Evolutionary conservation across 2,113 vertebrate species (phyloP).

Genomic region (Megaleporinus macrocephalus): DNA sequence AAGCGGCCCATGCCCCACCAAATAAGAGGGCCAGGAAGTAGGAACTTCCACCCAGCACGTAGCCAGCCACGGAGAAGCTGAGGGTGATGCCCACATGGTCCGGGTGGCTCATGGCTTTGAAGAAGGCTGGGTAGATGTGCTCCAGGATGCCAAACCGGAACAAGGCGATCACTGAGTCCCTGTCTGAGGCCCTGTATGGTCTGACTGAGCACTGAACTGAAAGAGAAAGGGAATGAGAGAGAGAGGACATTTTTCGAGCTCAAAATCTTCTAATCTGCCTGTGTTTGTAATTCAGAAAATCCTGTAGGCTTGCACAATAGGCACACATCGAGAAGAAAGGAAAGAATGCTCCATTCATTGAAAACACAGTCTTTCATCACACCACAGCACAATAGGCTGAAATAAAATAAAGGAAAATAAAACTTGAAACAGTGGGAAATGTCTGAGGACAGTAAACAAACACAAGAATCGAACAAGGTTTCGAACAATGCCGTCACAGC

Average conservation of each 20-base stretch:
- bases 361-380: slow-evolving; percentile 9
- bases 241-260: neutral
- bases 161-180: slow-evolving; percentile 59
- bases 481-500: neutral
- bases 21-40: slow-evolving; percentile 71
- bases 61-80: slow-evolving; percentile 73
- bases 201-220: slow-evolving; percentile 69
- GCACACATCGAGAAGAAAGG: neutral
- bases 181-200: slow-evolving; percentile 65
- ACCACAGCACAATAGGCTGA: slow-evolving; percentile 36
- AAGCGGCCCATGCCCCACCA: slow-evolving; percentile 65
- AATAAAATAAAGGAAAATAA: slow-evolving; percentile 35
- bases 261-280: slow-evolving; percentile 55
- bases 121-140: slow-evolving; percentile 76
- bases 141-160: slow-evolving; percentile 68
- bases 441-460: neutral
- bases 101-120: slow-evolving; percentile 69
- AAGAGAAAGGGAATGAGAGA: slow-evolving; percentile 9
- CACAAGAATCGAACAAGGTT: neutral
- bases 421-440: neutral
- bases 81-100: slow-evolving; percentile 72
- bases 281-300: slow-evolving; percentile 64
- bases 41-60: slow-evolving; percentile 72
- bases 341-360: slow-evolving; percentile 40
- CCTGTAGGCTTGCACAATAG: slow-evolving; percentile 62